Evolutionary conservation across 2,888 invertebrate genomes (phyloP), one percentile per base, ranked within the genome.

Genomic region (Aspidiotus destructor): DNA sequence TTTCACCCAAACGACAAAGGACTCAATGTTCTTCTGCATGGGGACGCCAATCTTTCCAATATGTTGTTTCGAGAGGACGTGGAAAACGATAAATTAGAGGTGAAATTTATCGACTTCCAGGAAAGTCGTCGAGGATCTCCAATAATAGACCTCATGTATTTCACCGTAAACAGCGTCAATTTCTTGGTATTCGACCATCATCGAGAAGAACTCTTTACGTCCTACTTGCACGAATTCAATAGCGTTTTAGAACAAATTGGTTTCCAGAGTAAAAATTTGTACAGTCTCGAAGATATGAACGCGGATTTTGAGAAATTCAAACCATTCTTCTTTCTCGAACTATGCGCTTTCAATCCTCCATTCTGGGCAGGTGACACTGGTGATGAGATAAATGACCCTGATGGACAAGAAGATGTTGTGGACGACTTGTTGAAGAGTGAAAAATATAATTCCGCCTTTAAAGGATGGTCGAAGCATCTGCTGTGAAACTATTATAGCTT

Each of bases 31-130:
- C 16, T 57, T 3, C 11, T n/a, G 11, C 57, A 57, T 57, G 57
- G 57, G 10, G 57, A 57, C 16, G 11, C 10, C 2, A n/a, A 16
- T 13, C 11, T 15, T 17, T n/a, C 11, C 17, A 57, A 57, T 15
- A 57, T 57, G 10, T n/a, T 57, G 57, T 57, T 57, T 16, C 11
- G 16, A 15, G 10, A 57, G 11, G 16, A 15, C 16, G 17, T n/a
- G 7, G 2, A 11, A 10, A 16, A 17, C 10, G 15, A 16, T 3
- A 2, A 10, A 16, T 10, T n/a, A 57, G 2, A 57, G 1, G 17
- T 16, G 3, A 57, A 57, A 57, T n/a, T 57, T n/a, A 7, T 57
- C 10, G 57, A 57, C 57, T 57, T 57, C 17, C 57, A 57, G 57
- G 10, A n/a, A 10, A n/a, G 16, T 15, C 10, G 15, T 10, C 16